Conservation (phyloP, 2,888 invertebrate genomes). For the Malacosoma neustria region DNA sequence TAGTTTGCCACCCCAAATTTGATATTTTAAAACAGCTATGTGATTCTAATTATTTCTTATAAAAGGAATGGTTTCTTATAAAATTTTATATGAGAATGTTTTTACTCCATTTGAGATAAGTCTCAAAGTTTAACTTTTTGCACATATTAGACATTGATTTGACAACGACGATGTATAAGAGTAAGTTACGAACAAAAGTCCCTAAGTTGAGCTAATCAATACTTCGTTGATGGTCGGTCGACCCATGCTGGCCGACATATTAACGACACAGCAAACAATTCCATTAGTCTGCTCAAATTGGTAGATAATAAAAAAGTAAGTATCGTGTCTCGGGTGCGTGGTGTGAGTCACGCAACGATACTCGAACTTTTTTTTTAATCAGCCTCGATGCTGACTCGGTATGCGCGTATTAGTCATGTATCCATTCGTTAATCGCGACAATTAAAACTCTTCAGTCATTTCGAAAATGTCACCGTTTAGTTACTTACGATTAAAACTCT, state of each 20-base stretch:
- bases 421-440: constrained; percentile 8
- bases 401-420: constrained; percentile 30
- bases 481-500: no score
- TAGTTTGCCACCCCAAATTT: no score
- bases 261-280: constrained; percentile 39
- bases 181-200: no score
- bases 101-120: no score
- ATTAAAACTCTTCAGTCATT: constrained; percentile 3
- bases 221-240: constrained; percentile 18
- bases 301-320: constrained; percentile 46
- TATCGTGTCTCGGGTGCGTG: constrained; percentile 26
- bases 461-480: constrained; percentile 7
- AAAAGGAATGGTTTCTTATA: no score
- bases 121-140: no score
- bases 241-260: constrained; percentile 18
- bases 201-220: constrained; percentile 20
- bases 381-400: constrained; percentile 27
- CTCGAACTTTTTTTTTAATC: constrained; percentile 27
- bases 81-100: no score
- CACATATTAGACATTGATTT: no score
- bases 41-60: no score
- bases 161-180: no score
- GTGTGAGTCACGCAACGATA: constrained; percentile 38
- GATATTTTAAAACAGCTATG: no score
- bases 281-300: constrained; percentile 46